A percentile compares a stretch with the other conserved stretches of the same genome.
phyloP scores from a whole-genome alignment of 2,888 invertebrate species.

The Omphaloscelis lunosa region DNA sequence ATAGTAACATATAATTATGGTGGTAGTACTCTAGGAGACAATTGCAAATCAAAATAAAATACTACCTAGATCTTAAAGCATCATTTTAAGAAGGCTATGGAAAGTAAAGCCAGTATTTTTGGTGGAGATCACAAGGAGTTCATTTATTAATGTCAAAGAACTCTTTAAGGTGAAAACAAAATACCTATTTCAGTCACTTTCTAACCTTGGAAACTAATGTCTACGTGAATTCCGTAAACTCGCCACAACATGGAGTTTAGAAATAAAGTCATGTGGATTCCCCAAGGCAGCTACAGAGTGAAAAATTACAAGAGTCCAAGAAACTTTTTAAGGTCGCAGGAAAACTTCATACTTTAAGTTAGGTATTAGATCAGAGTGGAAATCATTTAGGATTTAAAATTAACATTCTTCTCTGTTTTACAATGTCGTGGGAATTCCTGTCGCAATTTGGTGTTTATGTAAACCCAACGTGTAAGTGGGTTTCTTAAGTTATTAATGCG shows the following conservation, averaged over 20 bases:
- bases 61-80: too few species aligned
- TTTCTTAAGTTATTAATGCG: not conserved
- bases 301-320: not conserved
- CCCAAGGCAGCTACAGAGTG: not conserved
- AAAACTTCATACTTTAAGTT: conserved; percentile 12
- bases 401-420: conserved; percentile 12
- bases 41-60: too few species aligned
- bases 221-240: not conserved
- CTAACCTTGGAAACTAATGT: not conserved
- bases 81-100: too few species aligned
- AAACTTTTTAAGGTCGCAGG: conserved; percentile 5
- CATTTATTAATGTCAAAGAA: too few species aligned
- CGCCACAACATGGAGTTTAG: not conserved
- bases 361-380: not conserved
- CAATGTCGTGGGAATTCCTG: not conserved
- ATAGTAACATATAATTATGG: too few species aligned
- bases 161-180: not conserved
- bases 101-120: too few species aligned
- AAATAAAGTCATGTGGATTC: not conserved
- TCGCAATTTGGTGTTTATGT: not conserved
- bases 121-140: too few species aligned
- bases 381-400: conserved; percentile 5
- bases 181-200: not conserved
- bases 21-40: too few species aligned
- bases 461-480: not conserved